Conservation (phyloP, 2,888 invertebrate genomes). For the Oxytorus armatus region DNA sequence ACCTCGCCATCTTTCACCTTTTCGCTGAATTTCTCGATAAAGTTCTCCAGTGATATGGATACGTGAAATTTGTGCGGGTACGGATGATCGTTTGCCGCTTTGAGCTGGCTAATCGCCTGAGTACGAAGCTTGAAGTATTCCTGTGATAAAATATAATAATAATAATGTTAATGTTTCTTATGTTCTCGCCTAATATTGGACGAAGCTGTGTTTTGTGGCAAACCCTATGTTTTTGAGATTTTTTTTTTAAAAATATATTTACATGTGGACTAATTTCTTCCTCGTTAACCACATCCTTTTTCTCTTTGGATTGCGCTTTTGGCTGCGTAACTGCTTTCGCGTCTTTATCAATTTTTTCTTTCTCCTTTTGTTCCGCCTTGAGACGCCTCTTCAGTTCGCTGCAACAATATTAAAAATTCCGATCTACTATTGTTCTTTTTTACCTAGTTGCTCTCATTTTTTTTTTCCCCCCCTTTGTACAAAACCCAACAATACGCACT, state of each 20-base stretch:
- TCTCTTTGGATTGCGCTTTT: slow-evolving; percentile 79
- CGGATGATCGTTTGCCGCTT: slow-evolving; percentile 91
- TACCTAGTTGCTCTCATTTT: no score
- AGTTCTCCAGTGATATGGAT: slow-evolving; percentile 93
- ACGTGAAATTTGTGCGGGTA: slow-evolving; percentile 99
- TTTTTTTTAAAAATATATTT: slow-evolving; percentile 71
- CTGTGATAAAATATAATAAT: slow-evolving; percentile 73
- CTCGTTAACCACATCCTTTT: slow-evolving; percentile 84
- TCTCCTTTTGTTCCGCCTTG: slow-evolving; percentile 97
- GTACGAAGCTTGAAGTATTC: slow-evolving; percentile 96
- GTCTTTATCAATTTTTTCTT: slow-evolving; percentile 94
- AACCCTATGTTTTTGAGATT: background rate
- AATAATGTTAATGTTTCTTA: background rate
- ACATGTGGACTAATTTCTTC: slow-evolving; percentile 97
- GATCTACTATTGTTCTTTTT: slow-evolving; percentile 19
- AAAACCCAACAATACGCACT: slow-evolving; percentile 76
- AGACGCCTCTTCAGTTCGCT: slow-evolving; percentile 97
- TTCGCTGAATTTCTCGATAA: slow-evolving; percentile 92
- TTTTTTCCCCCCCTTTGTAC: background rate
- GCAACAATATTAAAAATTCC: slow-evolving; percentile 76
- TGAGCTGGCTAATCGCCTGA: slow-evolving; percentile 92
- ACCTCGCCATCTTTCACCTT: slow-evolving; percentile 90
- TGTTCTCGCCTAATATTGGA: background rate
- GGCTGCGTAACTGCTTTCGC: slow-evolving; percentile 85
- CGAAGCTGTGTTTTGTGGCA: background rate